These are phyloP conservation scores for Apodemia duryi DNA, from an alignment of 2,888 invertebrate genomes.

Conservation along the genomic window DNA sequence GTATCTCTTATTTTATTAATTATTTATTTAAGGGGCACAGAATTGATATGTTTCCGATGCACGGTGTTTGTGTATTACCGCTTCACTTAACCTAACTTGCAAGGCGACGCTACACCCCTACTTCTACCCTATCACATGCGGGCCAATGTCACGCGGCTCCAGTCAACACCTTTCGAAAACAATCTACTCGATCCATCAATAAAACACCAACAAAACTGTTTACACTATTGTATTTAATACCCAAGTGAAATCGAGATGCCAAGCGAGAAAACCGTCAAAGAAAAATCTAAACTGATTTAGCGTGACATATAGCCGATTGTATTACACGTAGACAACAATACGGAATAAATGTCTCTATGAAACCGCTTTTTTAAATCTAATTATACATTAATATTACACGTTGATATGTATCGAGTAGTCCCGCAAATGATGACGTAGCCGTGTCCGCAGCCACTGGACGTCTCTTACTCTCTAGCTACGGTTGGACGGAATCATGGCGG, in stretches of 20 bases:
- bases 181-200: constrained; percentile 58
- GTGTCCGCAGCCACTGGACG: constrained; percentile 79
- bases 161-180: constrained; percentile 46
- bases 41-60: constrained; percentile 88
- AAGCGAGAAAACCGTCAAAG: constrained; percentile 55
- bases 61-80: constrained; percentile 83
- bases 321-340: constrained; percentile 72
- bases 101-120: constrained; percentile 74
- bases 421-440: constrained; percentile 80
- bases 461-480: constrained; percentile 80
- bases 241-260: constrained; percentile 39
- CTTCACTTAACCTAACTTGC: constrained; percentile 77
- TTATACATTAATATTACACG: constrained; percentile 82
- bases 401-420: constrained; percentile 87
- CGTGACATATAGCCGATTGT: constrained; percentile 76
- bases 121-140: constrained; percentile 74
- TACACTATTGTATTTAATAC: constrained; percentile 23
- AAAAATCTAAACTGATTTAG: constrained; percentile 45
- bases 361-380: constrained; percentile 73
- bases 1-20: constrained; percentile 76
- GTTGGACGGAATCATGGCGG: constrained; percentile 80
- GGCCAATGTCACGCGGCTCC: constrained; percentile 71
- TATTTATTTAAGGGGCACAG: constrained; percentile 86
- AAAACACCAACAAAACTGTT: neutral
- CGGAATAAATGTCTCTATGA: constrained; percentile 80